Base-by-base conservation (phyloP, 2,888 invertebrate species). In the Drosophila cyrtoloma region DNA sequence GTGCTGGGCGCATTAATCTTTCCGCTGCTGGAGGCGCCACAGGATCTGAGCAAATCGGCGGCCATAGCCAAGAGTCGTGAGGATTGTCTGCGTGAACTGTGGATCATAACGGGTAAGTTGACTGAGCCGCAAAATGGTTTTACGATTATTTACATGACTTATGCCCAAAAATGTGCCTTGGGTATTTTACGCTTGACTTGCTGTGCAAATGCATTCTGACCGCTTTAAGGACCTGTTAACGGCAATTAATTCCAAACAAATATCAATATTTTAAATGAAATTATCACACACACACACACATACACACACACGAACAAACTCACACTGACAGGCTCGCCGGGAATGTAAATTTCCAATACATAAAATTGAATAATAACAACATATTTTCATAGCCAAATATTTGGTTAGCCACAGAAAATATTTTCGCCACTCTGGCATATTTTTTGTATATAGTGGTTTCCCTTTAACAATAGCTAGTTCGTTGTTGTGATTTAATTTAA, bases 71-170 rank as follows among this genome's bases (percentile, higher is more conserved):
- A 95, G 79, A 95, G 95, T 74, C 94, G 96, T 37, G 95, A 95
- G 85, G 96, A 96, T 92, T 96, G 96, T 82, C 92, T 96, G 81
- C 95, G 95, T 81, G 96, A 97, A 91, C 94, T 97, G 19, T 97
- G 97, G 96, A 95, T 96, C 78, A 96, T 97, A 84, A 97, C 97
- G 95, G 96, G 97, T 96, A 89, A 94, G 95, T 67, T 37, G n/a
- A 55, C 10, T 35, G 10, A 1, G 26, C 5, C 7, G 5, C n/a
- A 5, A 51, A 65, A 42, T 37, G 1, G 35, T 9, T 26, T 26
- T 9, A 9, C 26, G 5, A 26, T 47, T 26, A 47, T 47, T 26
- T 28, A 16, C 47, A 26, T 26, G 47, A 47, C 47, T 35, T 26
- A 5, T 55, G 33, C 14, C 10, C 39, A 14, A 39, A 65, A 56